A percentile compares a stretch with the other conserved stretches of the same genome.
Evolutionary conservation across 2,888 invertebrate species (phyloP).

Genomic region (Lacanobia oleracea): DNA sequence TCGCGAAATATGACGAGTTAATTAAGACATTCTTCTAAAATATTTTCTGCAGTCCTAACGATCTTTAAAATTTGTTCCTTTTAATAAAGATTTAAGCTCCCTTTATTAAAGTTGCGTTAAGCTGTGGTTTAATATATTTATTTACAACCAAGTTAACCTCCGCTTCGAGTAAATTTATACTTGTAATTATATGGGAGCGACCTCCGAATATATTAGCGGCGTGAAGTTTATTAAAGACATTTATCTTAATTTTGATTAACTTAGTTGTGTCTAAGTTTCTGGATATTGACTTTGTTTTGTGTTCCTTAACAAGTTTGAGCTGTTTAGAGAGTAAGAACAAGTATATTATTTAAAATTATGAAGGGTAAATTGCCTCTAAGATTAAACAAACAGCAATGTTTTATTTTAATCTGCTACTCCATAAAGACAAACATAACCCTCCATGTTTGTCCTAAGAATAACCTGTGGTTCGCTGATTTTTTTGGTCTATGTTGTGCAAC

Average conservation of each 20-base stretch:
- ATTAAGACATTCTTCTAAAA: conserved; percentile 63
- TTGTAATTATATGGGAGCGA: conserved; percentile 68
- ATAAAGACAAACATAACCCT: no score
- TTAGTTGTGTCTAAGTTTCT: conserved; percentile 58
- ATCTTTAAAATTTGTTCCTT: conserved; percentile 68
- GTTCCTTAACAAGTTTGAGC: conserved; percentile 25
- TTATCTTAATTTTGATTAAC: conserved; percentile 73
- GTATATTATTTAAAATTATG: neutral
- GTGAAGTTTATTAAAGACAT: conserved; percentile 73
- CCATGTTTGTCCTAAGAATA: no score
- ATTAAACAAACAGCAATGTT: neutral
- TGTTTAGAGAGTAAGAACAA: conserved; percentile 13
- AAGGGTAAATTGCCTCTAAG: neutral
- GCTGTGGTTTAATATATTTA: conserved; percentile 67
- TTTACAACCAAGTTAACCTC: conserved; percentile 60
- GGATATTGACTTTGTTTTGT: conserved; percentile 53
- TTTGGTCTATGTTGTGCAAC: neutral
- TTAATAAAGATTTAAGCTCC: conserved; percentile 63
- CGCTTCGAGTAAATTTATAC: conserved; percentile 70
- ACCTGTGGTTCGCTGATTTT: neutral
- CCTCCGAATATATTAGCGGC: conserved; percentile 65
- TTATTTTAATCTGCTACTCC: neutral
- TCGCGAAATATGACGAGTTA: conserved; percentile 57
- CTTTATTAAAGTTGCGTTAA: conserved; percentile 64
- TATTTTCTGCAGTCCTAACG: conserved; percentile 52